A percentile compares a stretch with the other conserved stretches of the same genome.
Conservation (phyloP, 2,888 invertebrate species). For the Arenicola marina region DNA sequence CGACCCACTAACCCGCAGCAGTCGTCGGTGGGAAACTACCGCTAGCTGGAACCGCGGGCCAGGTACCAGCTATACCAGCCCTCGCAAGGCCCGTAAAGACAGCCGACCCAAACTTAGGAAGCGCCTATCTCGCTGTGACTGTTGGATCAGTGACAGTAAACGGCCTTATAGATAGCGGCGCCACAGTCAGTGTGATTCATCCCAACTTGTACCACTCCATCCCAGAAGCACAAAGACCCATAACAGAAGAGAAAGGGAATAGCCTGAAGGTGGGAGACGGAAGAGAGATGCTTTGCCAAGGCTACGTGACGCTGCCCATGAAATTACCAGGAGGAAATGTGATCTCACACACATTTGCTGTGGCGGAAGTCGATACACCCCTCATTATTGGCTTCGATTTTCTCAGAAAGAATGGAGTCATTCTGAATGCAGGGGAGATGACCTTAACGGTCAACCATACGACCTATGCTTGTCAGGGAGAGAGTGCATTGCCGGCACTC, state of each 20-base stretch:
- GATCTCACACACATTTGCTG: neutral
- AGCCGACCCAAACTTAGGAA: too few relatives aligned
- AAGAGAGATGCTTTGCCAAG: neutral
- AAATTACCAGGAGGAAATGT: neutral
- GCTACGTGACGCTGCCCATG: neutral
- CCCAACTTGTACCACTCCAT: neutral
- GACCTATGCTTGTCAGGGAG: neutral
- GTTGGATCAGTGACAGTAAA: too few relatives aligned
- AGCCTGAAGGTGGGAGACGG: neutral
- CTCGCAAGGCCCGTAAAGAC: too few relatives aligned
- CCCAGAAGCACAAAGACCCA: neutral
- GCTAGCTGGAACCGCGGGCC: too few relatives aligned
- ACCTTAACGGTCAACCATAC: neutral
- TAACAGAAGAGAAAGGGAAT: neutral
- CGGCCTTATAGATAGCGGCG: neutral
- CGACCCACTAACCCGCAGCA: too few relatives aligned
- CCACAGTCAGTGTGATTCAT: neutral
- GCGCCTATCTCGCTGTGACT: too few relatives aligned
- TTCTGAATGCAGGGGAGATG: neutral
- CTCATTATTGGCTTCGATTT: neutral
- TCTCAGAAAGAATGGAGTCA: neutral
- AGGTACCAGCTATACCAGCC: too few relatives aligned
- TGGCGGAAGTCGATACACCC: neutral
- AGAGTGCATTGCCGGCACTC: neutral
- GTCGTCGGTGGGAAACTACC: too few relatives aligned